phyloP scores from a whole-genome alignment of 2,888 invertebrate species.

The Achlya flavicornis region DNA sequence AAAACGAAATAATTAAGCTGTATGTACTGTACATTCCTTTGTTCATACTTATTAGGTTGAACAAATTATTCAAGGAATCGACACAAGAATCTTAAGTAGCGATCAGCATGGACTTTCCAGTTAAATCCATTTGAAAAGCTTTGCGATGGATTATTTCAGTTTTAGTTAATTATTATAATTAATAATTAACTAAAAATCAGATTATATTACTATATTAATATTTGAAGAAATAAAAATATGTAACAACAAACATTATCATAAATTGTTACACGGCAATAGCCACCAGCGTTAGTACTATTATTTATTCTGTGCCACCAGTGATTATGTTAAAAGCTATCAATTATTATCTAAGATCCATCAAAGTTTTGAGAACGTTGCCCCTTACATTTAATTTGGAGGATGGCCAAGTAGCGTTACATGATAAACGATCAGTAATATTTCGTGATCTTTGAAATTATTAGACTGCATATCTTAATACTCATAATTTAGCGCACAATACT shows the following conservation, averaged over 20 bases:
- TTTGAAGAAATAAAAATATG: not conserved
- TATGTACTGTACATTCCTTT: constrained; percentile 7
- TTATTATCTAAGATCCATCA: constrained; percentile 7
- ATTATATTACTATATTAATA: not conserved
- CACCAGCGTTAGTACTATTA: too few relatives aligned
- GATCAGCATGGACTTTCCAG: not conserved
- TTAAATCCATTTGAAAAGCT: too few relatives aligned
- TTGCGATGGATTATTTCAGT: too few relatives aligned
- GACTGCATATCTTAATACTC: not conserved
- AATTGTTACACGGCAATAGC: constrained; percentile 1
- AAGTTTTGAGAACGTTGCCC: constrained; percentile 6
- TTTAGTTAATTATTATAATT: too few relatives aligned
- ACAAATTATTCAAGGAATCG: not conserved
- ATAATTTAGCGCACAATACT: not conserved
- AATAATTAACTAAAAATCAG: too few relatives aligned
- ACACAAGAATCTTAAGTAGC: not conserved
- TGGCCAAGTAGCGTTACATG: constrained; percentile 4
- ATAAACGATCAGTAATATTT: not conserved
- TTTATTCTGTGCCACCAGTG: too few relatives aligned
- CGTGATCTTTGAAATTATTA: not conserved
- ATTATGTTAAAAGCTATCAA: constrained; percentile 1
- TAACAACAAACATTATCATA: not conserved
- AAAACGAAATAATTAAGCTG: constrained; percentile 21
- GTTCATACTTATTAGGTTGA: not conserved
- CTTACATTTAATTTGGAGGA: constrained; percentile 7